These are phyloP conservation scores for Phrynosoma platyrhinos DNA, from an alignment of 2,113 vertebrate species.

Conservation along the genomic window DNA sequence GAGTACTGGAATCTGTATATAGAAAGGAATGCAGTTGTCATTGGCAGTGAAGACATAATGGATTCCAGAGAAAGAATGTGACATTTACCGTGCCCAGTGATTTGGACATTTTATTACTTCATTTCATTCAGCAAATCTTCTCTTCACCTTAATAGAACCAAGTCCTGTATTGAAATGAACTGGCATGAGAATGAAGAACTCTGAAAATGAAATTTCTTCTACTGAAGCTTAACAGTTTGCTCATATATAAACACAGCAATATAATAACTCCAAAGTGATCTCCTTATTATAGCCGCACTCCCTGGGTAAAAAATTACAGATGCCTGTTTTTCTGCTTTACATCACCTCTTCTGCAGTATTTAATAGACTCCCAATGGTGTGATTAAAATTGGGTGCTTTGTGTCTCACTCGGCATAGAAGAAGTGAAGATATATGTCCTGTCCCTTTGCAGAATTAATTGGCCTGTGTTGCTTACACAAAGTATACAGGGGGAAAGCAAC, in stretches of 20 bases:
- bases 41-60: not conserved
- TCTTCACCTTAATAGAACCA: not conserved
- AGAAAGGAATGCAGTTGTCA: not conserved
- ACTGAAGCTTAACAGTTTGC: not conserved
- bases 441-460: not conserved
- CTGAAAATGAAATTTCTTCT: not conserved
- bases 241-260: not conserved
- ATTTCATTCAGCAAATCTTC: constrained; percentile 8
- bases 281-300: not conserved
- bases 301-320: not conserved
- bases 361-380: not conserved
- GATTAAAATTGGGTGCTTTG: not conserved
- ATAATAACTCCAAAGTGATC: not conserved
- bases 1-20: not conserved
- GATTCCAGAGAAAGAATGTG: not conserved
- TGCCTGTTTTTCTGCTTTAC: not conserved
- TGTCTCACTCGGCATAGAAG: not conserved
- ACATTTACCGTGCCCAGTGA: not conserved
- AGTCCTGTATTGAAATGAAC: not conserved
- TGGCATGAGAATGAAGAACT: not conserved
- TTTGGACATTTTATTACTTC: constrained; percentile 6
- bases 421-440: not conserved
- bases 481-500: not conserved
- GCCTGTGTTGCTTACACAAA: not conserved
- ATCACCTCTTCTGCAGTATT: not conserved